These are phyloP conservation scores for Chaetogeoica ovagalla DNA, from an alignment of 2,888 invertebrate genomes.

Conservation along the genomic window DNA sequence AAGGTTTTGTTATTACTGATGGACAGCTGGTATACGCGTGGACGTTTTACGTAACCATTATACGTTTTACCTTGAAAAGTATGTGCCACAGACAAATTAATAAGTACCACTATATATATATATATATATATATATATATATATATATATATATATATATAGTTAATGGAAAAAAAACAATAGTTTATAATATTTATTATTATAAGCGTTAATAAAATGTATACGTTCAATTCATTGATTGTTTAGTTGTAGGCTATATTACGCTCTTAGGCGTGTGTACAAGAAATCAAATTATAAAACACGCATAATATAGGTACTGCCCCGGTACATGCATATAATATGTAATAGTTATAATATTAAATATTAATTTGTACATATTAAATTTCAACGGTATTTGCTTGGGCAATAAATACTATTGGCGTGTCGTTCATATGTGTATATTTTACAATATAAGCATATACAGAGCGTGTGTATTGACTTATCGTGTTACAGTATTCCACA, in stretches of 20 bases:
- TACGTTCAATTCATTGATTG: slow-evolving; percentile 5
- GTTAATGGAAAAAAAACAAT: slow-evolving; percentile 2
- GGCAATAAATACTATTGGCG: neutral
- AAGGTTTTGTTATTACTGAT: neutral
- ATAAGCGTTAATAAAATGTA: neutral
- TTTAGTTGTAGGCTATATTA: neutral
- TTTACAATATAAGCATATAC: neutral
- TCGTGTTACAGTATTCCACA: neutral
- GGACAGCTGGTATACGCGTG: neutral
- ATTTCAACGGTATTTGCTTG: neutral
- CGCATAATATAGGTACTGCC: slow-evolving; percentile 1
- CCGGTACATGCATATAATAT: neutral
- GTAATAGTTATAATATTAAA: slow-evolving; percentile 3
- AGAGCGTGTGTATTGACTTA: neutral
- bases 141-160: no score
- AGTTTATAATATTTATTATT: neutral
- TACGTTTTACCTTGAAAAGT: slow-evolving; percentile 29
- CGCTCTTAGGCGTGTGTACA: neutral
- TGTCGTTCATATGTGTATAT: neutral
- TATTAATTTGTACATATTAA: neutral
- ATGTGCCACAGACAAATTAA: slow-evolving; percentile 7
- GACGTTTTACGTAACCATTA: slow-evolving; percentile 28
- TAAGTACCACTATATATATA: neutral
- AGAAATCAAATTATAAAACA: slow-evolving; percentile 3
- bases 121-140: slow-evolving; percentile 1